Base-by-base conservation (phyloP, 2,113 vertebrate genomes). In the Peucedramus taeniatus region DNA sequence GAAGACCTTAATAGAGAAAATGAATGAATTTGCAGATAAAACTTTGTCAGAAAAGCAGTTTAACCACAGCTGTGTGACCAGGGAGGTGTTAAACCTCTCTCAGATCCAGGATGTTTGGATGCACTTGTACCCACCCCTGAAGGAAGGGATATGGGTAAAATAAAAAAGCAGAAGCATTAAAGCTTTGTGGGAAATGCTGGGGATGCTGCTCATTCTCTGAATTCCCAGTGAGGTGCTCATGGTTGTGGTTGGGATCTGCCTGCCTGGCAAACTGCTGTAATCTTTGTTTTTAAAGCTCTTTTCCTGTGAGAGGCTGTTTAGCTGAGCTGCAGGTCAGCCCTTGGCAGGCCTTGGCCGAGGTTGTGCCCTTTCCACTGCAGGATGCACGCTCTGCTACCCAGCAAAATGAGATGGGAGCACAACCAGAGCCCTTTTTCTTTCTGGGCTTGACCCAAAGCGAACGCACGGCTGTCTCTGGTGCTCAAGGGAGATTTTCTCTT, bases 391-490 rank as follows among this genome's bases (percentile, higher is more conserved):
- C 51, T 14, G 15, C 39, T 31, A 3, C 40, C 56, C 93, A 63
- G 56, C 40, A 47, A 27, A 50, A 15, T 1, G n/a, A 23, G 70
- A 10, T 13, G 39, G 66, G 65, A 39, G 2, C n/a, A 28, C 42
- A 39, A 30, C 4, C 40, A 7, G 4, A 71, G 49, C 31, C 44
- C 30, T 35, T 28, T 4, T 23, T 2, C 30, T 28, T 35, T 13
- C 4, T 53, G n/a, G 61, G 39, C 33, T 24, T 11, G 33, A 8
- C 78, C 71, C 64, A 15, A 22, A 60, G n/a, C 0, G 5, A 14
- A 6, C 4, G 2, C 5, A 0, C 2, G 0, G 1, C 37, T 70
- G 59, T 13, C 54, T 87, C 15, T 24, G 17, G 26, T 12, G 35
- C 18, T 8, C 12, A 20, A 69, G 63, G 68, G 81, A 57, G 45